phyloP scores from a whole-genome alignment of 2,113 vertebrate species.

The Sinocyclocheilus maitianheensis region DNA sequence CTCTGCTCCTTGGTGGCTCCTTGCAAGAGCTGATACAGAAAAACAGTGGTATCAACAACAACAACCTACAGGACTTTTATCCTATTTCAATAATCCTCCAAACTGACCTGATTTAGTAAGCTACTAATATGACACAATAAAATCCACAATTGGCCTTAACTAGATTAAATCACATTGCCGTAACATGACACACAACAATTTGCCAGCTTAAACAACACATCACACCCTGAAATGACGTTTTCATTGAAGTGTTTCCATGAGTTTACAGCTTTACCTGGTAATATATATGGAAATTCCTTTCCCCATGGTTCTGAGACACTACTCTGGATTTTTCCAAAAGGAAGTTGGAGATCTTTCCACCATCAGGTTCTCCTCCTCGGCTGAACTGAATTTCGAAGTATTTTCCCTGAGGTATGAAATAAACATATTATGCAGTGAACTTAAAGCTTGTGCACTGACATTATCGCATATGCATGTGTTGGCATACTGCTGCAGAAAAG shows the following conservation, averaged over 20 bases:
- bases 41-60: background rate
- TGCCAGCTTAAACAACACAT: background rate
- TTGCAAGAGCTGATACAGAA: constrained; percentile 68
- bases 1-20: constrained; percentile 74
- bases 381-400: constrained; percentile 89
- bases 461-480: background rate
- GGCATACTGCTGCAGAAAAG: background rate
- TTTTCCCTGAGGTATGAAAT: constrained; percentile 73
- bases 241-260: background rate
- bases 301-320: constrained; percentile 80
- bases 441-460: background rate
- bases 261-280: constrained; percentile 75
- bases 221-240: background rate
- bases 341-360: constrained; percentile 84
- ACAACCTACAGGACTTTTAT: constrained; percentile 29
- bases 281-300: constrained; percentile 84
- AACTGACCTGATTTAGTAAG: background rate
- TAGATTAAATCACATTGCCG: background rate
- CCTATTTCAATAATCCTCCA: constrained; percentile 2
- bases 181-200: background rate
- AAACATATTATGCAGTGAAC: background rate
- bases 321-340: constrained; percentile 83
- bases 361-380: constrained; percentile 82
- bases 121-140: background rate
- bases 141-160: background rate